Evolutionary conservation across 1,140 invertebrate genomes (phyloP).

Genomic region (Drosophila bocki): DNA sequence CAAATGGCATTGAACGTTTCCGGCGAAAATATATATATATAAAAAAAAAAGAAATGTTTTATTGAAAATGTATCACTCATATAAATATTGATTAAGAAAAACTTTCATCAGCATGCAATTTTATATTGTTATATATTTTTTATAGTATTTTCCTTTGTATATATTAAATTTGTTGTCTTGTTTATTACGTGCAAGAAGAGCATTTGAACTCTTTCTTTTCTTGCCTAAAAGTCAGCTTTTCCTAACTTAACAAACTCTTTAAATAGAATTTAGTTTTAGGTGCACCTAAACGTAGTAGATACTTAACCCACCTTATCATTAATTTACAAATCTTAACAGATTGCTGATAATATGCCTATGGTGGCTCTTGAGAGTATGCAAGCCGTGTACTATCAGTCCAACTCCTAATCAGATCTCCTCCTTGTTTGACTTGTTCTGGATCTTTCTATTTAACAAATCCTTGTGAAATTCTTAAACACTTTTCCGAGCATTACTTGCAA

Average conservation of each 20-base stretch:
- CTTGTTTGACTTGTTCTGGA: constrained; percentile 1
- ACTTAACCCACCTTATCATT: neutral
- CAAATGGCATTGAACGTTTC: too few relatives aligned
- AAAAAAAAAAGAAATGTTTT: too few relatives aligned
- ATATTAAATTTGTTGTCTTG: neutral
- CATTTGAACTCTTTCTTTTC: neutral
- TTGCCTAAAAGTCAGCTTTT: constrained; percentile 1
- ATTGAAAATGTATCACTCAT: neutral
- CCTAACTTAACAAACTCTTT: too few relatives aligned
- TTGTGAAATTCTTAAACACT: constrained; percentile 19
- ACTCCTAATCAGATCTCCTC: neutral
- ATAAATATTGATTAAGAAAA: neutral
- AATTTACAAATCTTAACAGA: neutral
- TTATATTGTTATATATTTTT: neutral
- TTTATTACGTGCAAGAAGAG: neutral
- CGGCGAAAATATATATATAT: too few relatives aligned
- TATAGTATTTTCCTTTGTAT: neutral
- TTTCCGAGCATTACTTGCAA: neutral
- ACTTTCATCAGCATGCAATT: neutral
- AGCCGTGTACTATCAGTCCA: neutral
- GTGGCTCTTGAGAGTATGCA: constrained; percentile 8
- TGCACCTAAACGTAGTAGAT: neutral
- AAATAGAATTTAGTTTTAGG: neutral
- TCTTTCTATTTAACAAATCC: constrained; percentile 6
- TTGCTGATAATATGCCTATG: neutral